Conservation (phyloP, 2,888 invertebrate genomes). For the Drosophila anomalipes region DNA sequence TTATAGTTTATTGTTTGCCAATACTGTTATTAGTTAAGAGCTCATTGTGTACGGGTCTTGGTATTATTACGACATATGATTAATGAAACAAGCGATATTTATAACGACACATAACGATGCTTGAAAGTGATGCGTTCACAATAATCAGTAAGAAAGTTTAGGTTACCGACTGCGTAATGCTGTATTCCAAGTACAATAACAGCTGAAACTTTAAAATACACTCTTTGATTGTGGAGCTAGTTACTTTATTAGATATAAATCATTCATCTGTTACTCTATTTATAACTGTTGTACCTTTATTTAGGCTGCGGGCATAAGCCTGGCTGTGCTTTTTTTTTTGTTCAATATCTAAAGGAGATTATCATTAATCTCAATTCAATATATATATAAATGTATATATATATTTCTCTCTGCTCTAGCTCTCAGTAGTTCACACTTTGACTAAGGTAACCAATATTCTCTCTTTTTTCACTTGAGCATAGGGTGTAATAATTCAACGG, state of each 20-base stretch:
- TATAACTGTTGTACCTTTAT: not conserved
- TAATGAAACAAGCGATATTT: slow-evolving; percentile 1
- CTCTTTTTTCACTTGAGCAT: not conserved
- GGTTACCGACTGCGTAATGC: not conserved
- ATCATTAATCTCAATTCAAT: not conserved
- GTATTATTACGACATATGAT: not conserved
- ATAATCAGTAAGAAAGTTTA: not conserved
- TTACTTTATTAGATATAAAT: not conserved
- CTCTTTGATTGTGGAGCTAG: not conserved
- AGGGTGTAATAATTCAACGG: slow-evolving; percentile 49
- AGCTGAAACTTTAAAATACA: not conserved
- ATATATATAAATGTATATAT: not conserved
- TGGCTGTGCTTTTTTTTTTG: no score
- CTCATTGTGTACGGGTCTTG: not conserved
- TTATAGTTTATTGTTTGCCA: slow-evolving; percentile 1
- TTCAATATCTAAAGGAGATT: not conserved
- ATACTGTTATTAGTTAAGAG: not conserved
- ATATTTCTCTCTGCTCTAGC: no score
- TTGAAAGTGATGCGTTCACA: slow-evolving; percentile 61
- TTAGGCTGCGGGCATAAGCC: not conserved
- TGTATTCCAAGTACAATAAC: not conserved
- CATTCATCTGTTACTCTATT: not conserved
- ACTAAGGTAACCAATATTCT: not conserved
- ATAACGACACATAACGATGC: slow-evolving; percentile 1
- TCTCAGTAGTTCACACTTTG: not conserved